Base-by-base conservation (phyloP, 2,113 vertebrate species). In the Oxyruncus cristatus region DNA sequence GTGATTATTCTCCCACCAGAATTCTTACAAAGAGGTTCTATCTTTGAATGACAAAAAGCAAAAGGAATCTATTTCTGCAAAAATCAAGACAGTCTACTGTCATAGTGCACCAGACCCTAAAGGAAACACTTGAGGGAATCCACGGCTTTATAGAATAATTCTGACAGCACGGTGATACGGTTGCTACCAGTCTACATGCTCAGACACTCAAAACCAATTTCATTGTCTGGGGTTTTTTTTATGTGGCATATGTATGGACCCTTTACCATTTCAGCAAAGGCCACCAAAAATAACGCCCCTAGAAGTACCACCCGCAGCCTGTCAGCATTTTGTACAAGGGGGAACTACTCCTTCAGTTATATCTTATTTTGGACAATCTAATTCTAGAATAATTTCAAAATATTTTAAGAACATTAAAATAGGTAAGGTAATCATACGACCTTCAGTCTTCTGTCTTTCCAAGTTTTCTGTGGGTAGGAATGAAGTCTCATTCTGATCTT, bases 401-500 rank as follows among this genome's bases (percentile, higher is more conserved):
- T 35, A 62, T 33, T 61, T 83, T 23, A 49, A 73, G 46, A 85
- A 56, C 42, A 66, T 50, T 58, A 41, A 79, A 75, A 72, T 22
- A 88, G 35, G 20, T 27, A 83, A 71, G 47, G 46, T 24, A 59
- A 89, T 97, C 72, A 20, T 91, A 98, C 77, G 30, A 85, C 97
- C 97, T 91, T 96, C 95, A 33, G 89, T 46, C 58, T 90, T 92
- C 67, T 94, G 91, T 35, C 88, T 41, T 78, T 96, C 94, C 77
- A 97, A 39, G 27, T 88, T 88, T 81, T 61, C 49, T 75, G 62
- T 56, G 49, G 30, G 53, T 71, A 90, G 94, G 26, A 96, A 83
- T 33, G 79, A 95, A 91, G 72, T 83, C 46, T 68, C 88, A 70
- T 85, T 97, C 52, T 88, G 91, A 58, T 97, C 96, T 86, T 98